phyloP scores from a whole-genome alignment of 1,140 invertebrate genomes.

The Probaryconus sp. region DNA sequence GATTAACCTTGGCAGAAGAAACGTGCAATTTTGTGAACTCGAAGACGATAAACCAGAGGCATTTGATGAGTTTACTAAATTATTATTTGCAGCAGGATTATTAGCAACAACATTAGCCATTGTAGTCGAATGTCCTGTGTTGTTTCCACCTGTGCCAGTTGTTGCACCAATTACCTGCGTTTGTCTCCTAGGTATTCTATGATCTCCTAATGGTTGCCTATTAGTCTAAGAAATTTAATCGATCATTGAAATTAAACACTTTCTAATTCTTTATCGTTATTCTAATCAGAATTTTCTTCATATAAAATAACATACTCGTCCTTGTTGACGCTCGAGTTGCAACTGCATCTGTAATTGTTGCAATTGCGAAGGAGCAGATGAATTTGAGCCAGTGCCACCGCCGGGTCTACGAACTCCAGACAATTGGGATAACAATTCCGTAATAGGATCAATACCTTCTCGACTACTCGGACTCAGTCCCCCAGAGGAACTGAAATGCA shows the following conservation, averaged over 20 bases:
- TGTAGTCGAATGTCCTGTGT: slow-evolving; percentile 74
- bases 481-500: slow-evolving; percentile 92
- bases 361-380: slow-evolving; percentile 86
- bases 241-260: slow-evolving; percentile 20
- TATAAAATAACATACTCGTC: slow-evolving; percentile 82
- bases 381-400: slow-evolving; percentile 78
- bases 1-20: slow-evolving; percentile 80
- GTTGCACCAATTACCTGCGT: slow-evolving; percentile 78
- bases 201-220: slow-evolving; percentile 90
- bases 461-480: slow-evolving; percentile 91
- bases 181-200: slow-evolving; percentile 89
- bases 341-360: slow-evolving; percentile 94
- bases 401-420: slow-evolving; percentile 89
- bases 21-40: slow-evolving; percentile 79
- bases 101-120: slow-evolving; percentile 72
- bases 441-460: slow-evolving; percentile 95
- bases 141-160: slow-evolving; percentile 70
- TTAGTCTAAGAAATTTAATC: slow-evolving; percentile 81
- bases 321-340: slow-evolving; percentile 91
- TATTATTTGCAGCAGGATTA: slow-evolving; percentile 74
- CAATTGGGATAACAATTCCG: slow-evolving; percentile 94
- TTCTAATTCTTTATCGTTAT: slow-evolving; percentile 1
- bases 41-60: slow-evolving; percentile 71
- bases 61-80: slow-evolving; percentile 74
- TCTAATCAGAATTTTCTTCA: slow-evolving; percentile 9